phyloP scores from a whole-genome alignment of 2,888 invertebrate species.

The Coelopa pilipes region DNA sequence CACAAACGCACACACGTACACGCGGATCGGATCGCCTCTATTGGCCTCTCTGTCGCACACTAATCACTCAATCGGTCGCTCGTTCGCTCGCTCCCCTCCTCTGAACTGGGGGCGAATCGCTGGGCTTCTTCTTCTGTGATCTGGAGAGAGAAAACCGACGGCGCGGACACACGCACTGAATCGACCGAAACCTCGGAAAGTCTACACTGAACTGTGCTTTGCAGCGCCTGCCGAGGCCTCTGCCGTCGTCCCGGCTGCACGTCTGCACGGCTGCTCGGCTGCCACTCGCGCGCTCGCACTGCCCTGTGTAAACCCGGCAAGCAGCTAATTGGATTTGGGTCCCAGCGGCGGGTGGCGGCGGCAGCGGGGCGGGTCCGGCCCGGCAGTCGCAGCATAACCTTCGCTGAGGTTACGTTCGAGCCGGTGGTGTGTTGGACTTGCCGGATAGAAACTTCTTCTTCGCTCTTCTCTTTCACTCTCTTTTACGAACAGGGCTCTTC shows the following conservation, averaged over 20 bases:
- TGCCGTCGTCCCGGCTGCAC: conserved; percentile 3
- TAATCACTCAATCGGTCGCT: conserved; percentile 7
- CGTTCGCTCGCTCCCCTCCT: conserved; percentile 39
- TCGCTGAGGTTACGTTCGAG: conserved; percentile 47
- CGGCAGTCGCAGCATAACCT: conserved; percentile 44
- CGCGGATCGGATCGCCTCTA: not conserved
- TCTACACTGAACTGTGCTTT: conserved; percentile 59
- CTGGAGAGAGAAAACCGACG: conserved; percentile 48
- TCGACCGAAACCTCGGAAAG: conserved; percentile 58
- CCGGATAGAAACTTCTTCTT: conserved; percentile 25
- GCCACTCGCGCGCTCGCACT: not conserved
- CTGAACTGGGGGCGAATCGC: conserved; percentile 10
- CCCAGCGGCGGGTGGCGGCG: conserved; percentile 7
- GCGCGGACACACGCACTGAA: conserved; percentile 48
- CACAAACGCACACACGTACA: not conserved
- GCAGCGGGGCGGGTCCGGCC: conserved; percentile 8
- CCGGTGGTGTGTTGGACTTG: conserved; percentile 22
- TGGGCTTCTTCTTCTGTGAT: not conserved
- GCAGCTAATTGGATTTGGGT: conserved; percentile 47
- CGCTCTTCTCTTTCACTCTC: not conserved
- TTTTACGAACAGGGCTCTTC: not conserved
- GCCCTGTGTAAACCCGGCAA: conserved; percentile 38
- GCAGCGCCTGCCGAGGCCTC: conserved; percentile 43
- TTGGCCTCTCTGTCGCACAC: conserved; percentile 32
- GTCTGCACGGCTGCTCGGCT: conserved; percentile 2